Base-by-base conservation (phyloP, 2,113 vertebrate genomes). In the Meles meles region DNA sequence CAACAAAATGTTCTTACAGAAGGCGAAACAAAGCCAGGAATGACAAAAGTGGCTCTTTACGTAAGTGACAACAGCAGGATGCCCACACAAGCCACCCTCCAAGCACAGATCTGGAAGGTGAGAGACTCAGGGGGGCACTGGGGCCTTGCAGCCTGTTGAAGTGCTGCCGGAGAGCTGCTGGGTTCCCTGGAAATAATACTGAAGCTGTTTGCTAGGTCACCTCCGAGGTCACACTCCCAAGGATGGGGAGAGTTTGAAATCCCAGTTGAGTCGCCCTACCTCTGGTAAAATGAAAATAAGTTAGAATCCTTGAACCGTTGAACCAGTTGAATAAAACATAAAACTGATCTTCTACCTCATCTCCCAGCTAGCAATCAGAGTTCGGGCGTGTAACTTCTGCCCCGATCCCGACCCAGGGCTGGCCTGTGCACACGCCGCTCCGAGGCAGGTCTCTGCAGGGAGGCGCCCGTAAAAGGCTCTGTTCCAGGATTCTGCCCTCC, bases 371-470 rank as follows among this genome's bases (percentile, higher is more conserved):
- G 63, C 11, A 5, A 47, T 9, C 69, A 18, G n/a, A 97, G 82
- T 9, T 11, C 39, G 3, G 39, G 7, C 5, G 23, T 12, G 0
- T 34, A 29, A 77, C 79, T 77, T 44, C 57, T 17, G 13, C 1
- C 42, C 3, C 4, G 9, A 49, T 72, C 55, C 1, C 21, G 47
- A 57, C 25, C 49, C 57, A 25, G 9, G 0, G 2, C 18, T 0
- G 47, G 47, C 20, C 29, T 4, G 11, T 7, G 0, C 34, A 39
- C 61, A 29, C 25, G 10, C 3, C 1, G 18, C 34, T 55, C 69
- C 3, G 42, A 57, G 47, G 3, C 4, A n/a, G 0, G 1, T n/a
- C n/a, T 20, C 7, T 3, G 79, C 44, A 0, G 0, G 0, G 10
- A 21, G 18, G 52, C 12, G 2, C 7, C 1, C 7, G 7, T 5